phyloP scores from a whole-genome alignment of 2,113 vertebrate genomes.

The Piaya cayana region DNA sequence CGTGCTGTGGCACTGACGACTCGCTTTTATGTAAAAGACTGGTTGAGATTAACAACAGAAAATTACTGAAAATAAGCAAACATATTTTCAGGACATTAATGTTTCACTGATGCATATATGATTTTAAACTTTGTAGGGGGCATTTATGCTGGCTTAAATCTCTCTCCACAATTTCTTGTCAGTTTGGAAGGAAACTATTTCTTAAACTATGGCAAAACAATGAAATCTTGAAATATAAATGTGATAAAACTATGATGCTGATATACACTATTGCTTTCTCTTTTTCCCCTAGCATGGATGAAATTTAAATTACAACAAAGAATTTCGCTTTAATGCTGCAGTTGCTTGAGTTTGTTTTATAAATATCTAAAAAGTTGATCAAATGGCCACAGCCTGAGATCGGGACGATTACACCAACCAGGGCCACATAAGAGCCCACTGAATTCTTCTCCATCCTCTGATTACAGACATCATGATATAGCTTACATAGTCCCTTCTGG shows the following conservation, averaged over 20 bases:
- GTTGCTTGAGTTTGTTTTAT: background rate
- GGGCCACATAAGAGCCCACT: background rate
- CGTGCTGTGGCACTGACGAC: background rate
- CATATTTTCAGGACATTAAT: background rate
- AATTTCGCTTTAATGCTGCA: background rate
- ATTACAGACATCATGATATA: fast-evolving
- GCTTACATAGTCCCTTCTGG: background rate
- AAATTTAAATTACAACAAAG: background rate
- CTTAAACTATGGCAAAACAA: background rate
- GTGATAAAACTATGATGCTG: background rate
- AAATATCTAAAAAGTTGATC: background rate
- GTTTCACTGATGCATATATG: background rate
- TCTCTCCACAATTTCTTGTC: background rate
- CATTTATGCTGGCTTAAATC: background rate
- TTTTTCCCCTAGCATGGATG: background rate
- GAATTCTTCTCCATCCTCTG: background rate
- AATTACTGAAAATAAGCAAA: slow-evolving; percentile 4
- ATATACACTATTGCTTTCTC: background rate
- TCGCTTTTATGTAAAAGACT: background rate
- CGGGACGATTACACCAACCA: background rate
- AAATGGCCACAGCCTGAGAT: background rate
- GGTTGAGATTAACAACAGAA: slow-evolving; percentile 16
- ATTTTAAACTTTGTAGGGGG: background rate
- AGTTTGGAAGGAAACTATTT: background rate
- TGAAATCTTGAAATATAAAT: background rate